These are phyloP conservation scores for Chondrilla cf. caribensis DNA, from an alignment of 37 sponge, comb jelly and placozoan species.

Conservation along the genomic window DNA sequence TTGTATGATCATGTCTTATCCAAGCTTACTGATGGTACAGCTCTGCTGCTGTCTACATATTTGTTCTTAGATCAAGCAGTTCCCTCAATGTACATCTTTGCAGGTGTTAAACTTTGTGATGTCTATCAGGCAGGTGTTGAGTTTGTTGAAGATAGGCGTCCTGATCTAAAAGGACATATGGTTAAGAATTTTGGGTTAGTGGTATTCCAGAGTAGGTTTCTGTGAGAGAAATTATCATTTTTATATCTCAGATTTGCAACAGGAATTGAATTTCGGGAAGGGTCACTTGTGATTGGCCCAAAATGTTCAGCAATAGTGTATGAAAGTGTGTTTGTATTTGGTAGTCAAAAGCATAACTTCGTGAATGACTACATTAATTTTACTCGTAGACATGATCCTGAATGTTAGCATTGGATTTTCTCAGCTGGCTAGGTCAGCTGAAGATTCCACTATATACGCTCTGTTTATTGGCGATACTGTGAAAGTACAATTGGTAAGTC, in stretches of 20 bases:
- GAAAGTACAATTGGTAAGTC: constrained; percentile 58
- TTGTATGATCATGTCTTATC: constrained; percentile 66
- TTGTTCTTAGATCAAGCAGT: too few relatives aligned
- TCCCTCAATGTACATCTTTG: too few relatives aligned
- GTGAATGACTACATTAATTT: neutral
- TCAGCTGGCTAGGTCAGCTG: constrained; percentile 45
- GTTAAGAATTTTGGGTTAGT: constrained; percentile 78
- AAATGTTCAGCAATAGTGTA: constrained; percentile 52
- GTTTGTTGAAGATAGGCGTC: constrained; percentile 51
- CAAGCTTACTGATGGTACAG: constrained; percentile 54
- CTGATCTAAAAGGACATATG: constrained; percentile 64
- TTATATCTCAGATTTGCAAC: constrained; percentile 68
- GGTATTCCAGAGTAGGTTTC: neutral
- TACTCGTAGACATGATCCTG: constrained; percentile 69
- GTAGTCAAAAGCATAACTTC: neutral
- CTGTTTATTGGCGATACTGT: constrained; percentile 94
- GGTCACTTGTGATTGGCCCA: constrained; percentile 71
- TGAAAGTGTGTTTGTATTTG: constrained; percentile 37
- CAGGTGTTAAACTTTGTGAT: constrained; percentile 61
- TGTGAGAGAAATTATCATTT: neutral
- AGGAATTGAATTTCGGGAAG: constrained; percentile 91
- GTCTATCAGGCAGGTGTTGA: constrained; percentile 63
- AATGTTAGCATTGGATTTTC: constrained; percentile 73
- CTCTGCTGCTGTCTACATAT: neutral
- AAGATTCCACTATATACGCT: constrained; percentile 61